Evolutionary conservation across 2,113 vertebrate species (phyloP).

Genomic region (Heterocephalus glaber): DNA sequence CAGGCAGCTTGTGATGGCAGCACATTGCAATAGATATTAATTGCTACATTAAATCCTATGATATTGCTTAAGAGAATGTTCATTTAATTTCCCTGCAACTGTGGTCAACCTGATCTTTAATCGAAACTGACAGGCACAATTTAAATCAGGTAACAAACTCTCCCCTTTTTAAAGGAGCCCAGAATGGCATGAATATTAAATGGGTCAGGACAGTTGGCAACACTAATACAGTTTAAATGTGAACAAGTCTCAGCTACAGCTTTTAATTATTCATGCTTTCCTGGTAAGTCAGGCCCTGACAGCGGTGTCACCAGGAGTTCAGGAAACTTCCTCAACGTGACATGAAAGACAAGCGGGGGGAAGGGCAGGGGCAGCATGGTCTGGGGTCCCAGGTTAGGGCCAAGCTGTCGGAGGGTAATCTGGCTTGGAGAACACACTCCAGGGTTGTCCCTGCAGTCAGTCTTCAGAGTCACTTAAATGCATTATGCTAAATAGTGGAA

Average conservation of each 20-base stretch:
- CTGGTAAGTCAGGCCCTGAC: constrained; percentile 60
- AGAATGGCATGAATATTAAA: constrained; percentile 72
- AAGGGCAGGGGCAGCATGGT: rapidly evolving
- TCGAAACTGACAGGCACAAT: constrained; percentile 86
- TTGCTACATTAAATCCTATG: constrained; percentile 86
- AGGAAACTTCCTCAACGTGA: constrained; percentile 72
- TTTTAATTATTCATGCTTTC: constrained; percentile 80
- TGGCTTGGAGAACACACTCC: not conserved
- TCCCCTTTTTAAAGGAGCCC: constrained; percentile 76
- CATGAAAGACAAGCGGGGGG: constrained; percentile 3
- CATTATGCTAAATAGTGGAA: not conserved
- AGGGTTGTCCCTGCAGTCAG: not conserved
- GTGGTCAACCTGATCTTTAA: constrained; percentile 87
- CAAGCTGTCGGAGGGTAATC: not conserved
- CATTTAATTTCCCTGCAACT: constrained; percentile 85
- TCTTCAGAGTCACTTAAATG: not conserved
- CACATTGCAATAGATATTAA: constrained; percentile 82
- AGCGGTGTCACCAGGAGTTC: constrained; percentile 65
- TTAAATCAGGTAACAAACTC: constrained; percentile 83
- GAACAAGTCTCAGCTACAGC: constrained; percentile 80
- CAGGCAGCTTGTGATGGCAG: constrained; percentile 19
- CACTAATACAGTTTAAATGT: constrained; percentile 70
- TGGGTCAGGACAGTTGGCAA: constrained; percentile 74
- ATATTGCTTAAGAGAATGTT: constrained; percentile 85
- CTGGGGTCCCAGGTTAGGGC: constrained; percentile 4